These are phyloP conservation scores for Cheilosia variabilis DNA, from an alignment of 2,888 invertebrate species.

Conservation along the genomic window DNA sequence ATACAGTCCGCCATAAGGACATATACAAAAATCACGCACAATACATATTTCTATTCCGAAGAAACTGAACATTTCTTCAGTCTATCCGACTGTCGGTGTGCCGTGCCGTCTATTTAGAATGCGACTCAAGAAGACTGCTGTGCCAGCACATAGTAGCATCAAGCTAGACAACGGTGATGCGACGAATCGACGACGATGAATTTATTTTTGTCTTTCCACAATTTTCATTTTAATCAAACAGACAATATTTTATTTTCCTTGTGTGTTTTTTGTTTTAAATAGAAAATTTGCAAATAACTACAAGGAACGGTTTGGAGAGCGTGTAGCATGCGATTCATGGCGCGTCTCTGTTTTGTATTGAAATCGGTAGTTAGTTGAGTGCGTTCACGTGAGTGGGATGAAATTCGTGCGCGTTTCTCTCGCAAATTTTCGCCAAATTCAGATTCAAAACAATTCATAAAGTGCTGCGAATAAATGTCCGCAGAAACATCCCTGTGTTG, in stretches of 20 bases:
- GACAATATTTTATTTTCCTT: slow-evolving; percentile 11
- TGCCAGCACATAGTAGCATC: background rate
- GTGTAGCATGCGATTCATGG: slow-evolving; percentile 51
- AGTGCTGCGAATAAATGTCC: background rate
- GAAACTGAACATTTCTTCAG: slow-evolving; percentile 28
- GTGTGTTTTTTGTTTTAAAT: slow-evolving; percentile 35
- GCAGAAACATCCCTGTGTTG: background rate
- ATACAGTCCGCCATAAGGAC: slow-evolving; percentile 30
- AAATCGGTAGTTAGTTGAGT: slow-evolving; percentile 63
- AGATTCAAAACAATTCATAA: slow-evolving; percentile 9
- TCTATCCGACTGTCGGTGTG: slow-evolving; percentile 21
- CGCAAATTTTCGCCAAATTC: background rate
- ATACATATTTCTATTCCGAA: slow-evolving; percentile 36
- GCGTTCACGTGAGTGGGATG: slow-evolving; percentile 70
- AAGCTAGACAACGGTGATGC: slow-evolving; percentile 30
- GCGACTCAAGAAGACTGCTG: slow-evolving; percentile 17
- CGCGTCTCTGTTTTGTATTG: slow-evolving; percentile 44
- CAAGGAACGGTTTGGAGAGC: slow-evolving; percentile 59
- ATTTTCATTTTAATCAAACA: slow-evolving; percentile 66
- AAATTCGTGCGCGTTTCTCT: slow-evolving; percentile 62
- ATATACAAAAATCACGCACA: slow-evolving; percentile 30
- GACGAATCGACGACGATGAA: slow-evolving; percentile 48
- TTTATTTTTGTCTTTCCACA: slow-evolving; percentile 72
- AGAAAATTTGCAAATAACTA: slow-evolving; percentile 69
- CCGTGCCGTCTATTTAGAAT: slow-evolving; percentile 19